Evolutionary conservation across 2,888 invertebrate species (phyloP).

Genomic region (Xestia xanthographa): DNA sequence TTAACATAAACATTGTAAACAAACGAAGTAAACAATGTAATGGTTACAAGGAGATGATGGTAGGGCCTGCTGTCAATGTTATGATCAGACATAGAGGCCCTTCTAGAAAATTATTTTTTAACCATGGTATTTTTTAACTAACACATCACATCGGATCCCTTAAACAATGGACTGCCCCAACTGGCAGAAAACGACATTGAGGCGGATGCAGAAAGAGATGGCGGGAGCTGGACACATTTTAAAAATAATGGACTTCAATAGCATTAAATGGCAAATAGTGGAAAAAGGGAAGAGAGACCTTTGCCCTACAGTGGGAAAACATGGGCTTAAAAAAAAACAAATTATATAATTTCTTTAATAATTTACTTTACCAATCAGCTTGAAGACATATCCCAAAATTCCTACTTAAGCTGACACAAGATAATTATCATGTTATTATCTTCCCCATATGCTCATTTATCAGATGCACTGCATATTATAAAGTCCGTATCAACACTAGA

Average conservation of each 20-base stretch:
- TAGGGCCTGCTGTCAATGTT: neutral
- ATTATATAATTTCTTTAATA: neutral
- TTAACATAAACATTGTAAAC: conserved; percentile 34
- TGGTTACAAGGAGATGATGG: conserved; percentile 37
- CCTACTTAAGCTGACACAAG: neutral
- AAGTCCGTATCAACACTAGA: conserved; percentile 15
- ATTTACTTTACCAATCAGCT: neutral
- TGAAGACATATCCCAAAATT: conserved; percentile 7
- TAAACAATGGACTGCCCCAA: too few relatives aligned
- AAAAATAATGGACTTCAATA: neutral
- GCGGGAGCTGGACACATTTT: neutral
- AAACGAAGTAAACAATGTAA: conserved; percentile 32
- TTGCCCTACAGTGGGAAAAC: neutral
- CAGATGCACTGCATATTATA: conserved; percentile 11
- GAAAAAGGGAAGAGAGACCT: neutral
- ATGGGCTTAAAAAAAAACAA: neutral
- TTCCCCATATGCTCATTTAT: conserved; percentile 17
- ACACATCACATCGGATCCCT: neutral
- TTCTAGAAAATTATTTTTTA: neutral
- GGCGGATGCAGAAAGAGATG: neutral
- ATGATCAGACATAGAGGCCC: neutral
- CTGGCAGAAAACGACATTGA: neutral
- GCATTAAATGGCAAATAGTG: neutral
- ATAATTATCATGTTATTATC: conserved; percentile 5
- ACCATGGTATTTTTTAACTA: neutral